Percentiles rank a stretch among this genome's conserved stretches.
Conservation (phyloP, 2,113 vertebrate species). For the Pyrgilauda ruficollis region DNA sequence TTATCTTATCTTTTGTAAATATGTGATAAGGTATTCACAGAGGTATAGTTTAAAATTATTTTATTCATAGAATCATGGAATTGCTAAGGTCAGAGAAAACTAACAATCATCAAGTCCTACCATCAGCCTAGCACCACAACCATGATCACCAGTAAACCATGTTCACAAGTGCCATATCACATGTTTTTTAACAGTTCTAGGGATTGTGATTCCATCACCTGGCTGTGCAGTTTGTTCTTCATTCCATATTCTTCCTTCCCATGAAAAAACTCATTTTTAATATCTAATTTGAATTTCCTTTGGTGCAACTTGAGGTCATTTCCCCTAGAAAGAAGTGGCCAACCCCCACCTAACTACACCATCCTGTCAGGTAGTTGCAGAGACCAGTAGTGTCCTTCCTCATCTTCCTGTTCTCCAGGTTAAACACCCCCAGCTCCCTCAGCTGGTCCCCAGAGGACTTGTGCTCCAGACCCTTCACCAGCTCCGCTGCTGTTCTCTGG, state of each 20-base stretch:
- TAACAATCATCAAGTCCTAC: neutral
- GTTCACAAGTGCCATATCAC: too few relatives aligned
- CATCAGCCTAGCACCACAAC: neutral
- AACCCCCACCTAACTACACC: too few relatives aligned
- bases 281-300: neutral
- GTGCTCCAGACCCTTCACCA: neutral
- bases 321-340: neutral
- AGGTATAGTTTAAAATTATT: neutral
- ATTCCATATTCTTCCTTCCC: neutral
- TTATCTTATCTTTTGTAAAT: neutral
- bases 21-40: neutral
- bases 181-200: neutral
- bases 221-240: neutral
- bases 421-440: neutral
- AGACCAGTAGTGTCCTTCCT: too few relatives aligned
- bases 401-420: neutral
- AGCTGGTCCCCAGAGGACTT: neutral
- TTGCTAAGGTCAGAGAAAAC: neutral
- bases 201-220: neutral
- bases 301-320: neutral
- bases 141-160: neutral
- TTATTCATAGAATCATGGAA: neutral
- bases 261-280: neutral
- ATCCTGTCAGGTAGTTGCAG: neutral
- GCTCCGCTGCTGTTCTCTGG: neutral